Base-by-base conservation (phyloP, 2,113 vertebrate genomes). In the Morone chrysops region DNA sequence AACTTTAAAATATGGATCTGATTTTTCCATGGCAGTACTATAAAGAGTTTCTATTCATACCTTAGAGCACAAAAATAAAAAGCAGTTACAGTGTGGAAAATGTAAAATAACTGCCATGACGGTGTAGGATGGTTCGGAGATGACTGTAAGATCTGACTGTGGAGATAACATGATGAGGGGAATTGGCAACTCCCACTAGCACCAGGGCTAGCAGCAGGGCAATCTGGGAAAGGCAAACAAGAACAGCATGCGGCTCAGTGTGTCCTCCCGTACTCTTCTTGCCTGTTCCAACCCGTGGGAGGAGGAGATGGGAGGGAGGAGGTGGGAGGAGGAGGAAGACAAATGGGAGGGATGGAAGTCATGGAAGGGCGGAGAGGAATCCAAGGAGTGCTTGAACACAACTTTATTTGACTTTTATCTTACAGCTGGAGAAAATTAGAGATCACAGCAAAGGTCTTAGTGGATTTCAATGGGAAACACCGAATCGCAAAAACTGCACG, bases 231-330 rank as follows among this genome's bases (percentile, higher is more conserved):
- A 84, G 50, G 69, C 74, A 87, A 90, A 90, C 51, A 66, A 81
- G 70, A 90, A 81, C 85, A 84, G 76, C 72, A 85, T 82, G 84
- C 62, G 20, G 78, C 84, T 90, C 88, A 88, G 81, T 90, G 78
- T 69, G 67, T 85, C 65, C 70, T 80, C 2, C 18, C 40, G n/a
- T 36, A 51, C 56, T 83, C 68, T 78, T 59, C 81, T 57, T 66
- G 51, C 38, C 48, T 43, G 48, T 48, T 80, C 71, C 76, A 78
- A 63, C 54, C 17, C 51, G 82, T 87, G 69, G 84, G 86, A 83
- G 81, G 71, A 72, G 57, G 14, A 78, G 31, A 31, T 31, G 3
- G 31, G 31, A 31, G 31, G 20, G 60, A 71, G 25, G 76, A 57
- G 56, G 69, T 31, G 16, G 84, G 87, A 83, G 81, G 71, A 74